phyloP scores from a whole-genome alignment of 2,888 invertebrate species.

The Yponomeuta cagnagella region DNA sequence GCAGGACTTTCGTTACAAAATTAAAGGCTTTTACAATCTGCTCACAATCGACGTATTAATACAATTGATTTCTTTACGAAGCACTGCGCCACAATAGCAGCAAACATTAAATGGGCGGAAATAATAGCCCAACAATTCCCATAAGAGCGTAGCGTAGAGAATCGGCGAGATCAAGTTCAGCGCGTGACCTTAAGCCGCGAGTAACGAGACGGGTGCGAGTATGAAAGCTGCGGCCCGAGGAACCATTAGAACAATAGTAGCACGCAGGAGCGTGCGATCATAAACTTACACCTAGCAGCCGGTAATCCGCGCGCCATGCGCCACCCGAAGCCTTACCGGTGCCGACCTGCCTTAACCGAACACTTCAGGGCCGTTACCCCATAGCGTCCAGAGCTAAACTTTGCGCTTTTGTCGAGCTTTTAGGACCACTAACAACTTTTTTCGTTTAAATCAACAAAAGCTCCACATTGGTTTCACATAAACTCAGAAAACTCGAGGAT shows the following conservation, averaged over 20 bases:
- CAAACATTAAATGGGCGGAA: slow-evolving; percentile 12
- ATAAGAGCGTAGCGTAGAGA: slow-evolving; percentile 46
- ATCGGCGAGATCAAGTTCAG: slow-evolving; percentile 56
- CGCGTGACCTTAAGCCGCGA: slow-evolving; percentile 51
- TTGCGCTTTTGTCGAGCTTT: not conserved
- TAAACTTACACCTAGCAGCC: slow-evolving; percentile 19
- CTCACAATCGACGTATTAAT: not conserved
- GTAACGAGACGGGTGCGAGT: slow-evolving; percentile 50
- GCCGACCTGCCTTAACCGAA: slow-evolving; percentile 5
- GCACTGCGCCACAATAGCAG: not conserved
- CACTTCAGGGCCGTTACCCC: not conserved
- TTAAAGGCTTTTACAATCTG: not conserved
- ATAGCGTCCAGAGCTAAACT: not conserved
- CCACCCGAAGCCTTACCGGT: not conserved
- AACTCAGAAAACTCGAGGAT: not conserved
- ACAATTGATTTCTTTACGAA: not conserved
- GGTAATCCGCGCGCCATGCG: slow-evolving; percentile 5
- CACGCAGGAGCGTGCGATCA: slow-evolving; percentile 28
- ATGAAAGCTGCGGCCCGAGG: slow-evolving; percentile 35
- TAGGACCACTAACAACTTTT: not conserved
- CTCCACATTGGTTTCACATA: not conserved
- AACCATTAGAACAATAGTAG: slow-evolving; percentile 68
- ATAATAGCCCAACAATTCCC: slow-evolving; percentile 41
- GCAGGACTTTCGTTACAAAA: not conserved
- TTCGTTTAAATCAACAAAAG: not conserved